Evolutionary conservation across 2,113 vertebrate genomes (phyloP).

Genomic region (Xenopus borealis): DNA sequence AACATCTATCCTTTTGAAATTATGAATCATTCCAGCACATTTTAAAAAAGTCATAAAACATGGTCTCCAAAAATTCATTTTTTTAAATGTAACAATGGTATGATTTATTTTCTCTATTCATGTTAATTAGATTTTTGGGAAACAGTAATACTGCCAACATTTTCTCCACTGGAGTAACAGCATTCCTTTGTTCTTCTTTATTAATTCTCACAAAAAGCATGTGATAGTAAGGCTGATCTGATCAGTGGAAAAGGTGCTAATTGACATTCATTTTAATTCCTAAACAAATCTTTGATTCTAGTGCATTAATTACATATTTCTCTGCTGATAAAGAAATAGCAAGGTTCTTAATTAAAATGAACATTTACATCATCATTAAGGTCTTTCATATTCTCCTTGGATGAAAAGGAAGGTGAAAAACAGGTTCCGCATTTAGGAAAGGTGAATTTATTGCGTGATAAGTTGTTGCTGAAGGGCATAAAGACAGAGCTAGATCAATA

Average conservation of each 20-base stretch:
- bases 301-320: conserved; percentile 35
- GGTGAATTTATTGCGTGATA: conserved; percentile 1
- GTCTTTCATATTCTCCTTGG: conserved; percentile 34
- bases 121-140: too few relatives aligned
- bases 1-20: too few relatives aligned
- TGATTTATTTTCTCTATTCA: too few relatives aligned
- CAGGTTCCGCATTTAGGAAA: conserved; percentile 22
- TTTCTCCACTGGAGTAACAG: conserved; percentile 10
- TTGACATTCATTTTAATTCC: conserved; percentile 9
- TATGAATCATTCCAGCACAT: too few relatives aligned
- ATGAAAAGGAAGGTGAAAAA: conserved; percentile 35
- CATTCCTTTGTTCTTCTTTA: conserved; percentile 11
- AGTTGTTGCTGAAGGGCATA: neutral
- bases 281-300: conserved; percentile 26
- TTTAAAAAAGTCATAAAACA: too few relatives aligned
- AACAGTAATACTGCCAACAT: neutral
- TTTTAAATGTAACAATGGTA: too few relatives aligned
- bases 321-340: conserved; percentile 27
- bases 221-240: conserved; percentile 20
- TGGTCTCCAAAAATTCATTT: too few relatives aligned
- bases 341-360: conserved; percentile 41
- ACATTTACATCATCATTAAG: conserved; percentile 36
- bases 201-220: neutral
- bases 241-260: conserved; percentile 27
- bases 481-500: neutral